These are phyloP conservation scores for Stomatorhinus ivindoensis DNA, from an alignment of 2,113 vertebrate genomes.

Conservation along the genomic window DNA sequence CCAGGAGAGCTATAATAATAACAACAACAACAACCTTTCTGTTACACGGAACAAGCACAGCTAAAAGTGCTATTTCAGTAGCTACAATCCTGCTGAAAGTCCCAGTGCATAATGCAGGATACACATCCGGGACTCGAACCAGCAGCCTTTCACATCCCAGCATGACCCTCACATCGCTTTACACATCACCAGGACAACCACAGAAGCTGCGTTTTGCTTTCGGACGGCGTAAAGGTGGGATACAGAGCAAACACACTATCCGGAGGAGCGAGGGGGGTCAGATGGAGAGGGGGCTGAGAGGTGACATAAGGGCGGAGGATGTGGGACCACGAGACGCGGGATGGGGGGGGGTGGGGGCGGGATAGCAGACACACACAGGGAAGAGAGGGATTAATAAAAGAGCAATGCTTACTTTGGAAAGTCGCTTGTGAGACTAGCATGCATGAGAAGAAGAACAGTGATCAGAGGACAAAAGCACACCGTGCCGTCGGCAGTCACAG, in stretches of 20 bases:
- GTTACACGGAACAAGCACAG: neutral
- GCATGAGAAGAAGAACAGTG: slow-evolving; percentile 62
- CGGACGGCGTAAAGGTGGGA: neutral
- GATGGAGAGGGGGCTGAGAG: neutral
- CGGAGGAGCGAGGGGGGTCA: neutral
- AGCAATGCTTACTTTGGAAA: slow-evolving; percentile 82
- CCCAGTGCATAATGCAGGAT: neutral
- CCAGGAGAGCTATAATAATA: neutral
- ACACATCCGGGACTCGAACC: neutral
- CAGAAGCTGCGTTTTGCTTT: neutral
- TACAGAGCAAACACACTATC: neutral
- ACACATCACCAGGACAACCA: neutral
- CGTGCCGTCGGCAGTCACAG: slow-evolving; percentile 18
- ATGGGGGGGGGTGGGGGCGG: neutral
- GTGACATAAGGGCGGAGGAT: neutral
- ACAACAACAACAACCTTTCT: neutral
- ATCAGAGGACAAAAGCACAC: slow-evolving; percentile 41
- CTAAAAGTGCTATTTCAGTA: neutral
- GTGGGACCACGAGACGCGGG: neutral
- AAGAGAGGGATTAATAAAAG: slow-evolving; percentile 31
- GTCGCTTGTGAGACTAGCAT: slow-evolving; percentile 82
- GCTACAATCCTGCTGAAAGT: neutral
- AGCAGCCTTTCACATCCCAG: neutral
- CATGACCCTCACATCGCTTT: neutral
- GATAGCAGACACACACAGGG: neutral